Percentiles rank a stretch among this genome's conserved stretches.
Evolutionary conservation across 1,140 invertebrate genomes (phyloP).

Genomic region (Trichomalopsis sarcophagae): DNA sequence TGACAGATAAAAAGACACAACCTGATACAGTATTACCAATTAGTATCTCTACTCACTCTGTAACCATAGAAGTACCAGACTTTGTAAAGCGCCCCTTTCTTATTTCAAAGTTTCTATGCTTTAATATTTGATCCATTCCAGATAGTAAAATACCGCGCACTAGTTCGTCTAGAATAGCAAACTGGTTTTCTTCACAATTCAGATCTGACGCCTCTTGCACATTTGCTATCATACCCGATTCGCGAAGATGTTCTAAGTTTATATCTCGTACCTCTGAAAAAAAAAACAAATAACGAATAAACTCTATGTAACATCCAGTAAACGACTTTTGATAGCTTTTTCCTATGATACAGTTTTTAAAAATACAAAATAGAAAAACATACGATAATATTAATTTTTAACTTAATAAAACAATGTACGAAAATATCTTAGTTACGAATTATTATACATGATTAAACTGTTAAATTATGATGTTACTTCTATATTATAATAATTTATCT

Average conservation of each 20-base stretch:
- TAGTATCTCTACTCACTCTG: constrained; percentile 68
- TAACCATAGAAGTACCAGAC: constrained; percentile 64
- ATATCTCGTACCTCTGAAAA: constrained; percentile 72
- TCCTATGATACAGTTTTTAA: too few relatives aligned
- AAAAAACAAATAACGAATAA: constrained; percentile 45
- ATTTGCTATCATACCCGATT: constrained; percentile 63
- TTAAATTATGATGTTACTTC: constrained; percentile 13
- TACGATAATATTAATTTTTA: not conserved
- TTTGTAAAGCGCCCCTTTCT: constrained; percentile 73
- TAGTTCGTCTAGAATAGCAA: constrained; percentile 74
- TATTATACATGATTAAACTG: not conserved
- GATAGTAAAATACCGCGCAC: constrained; percentile 73
- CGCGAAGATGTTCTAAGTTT: constrained; percentile 53
- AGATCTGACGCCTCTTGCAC: constrained; percentile 47
- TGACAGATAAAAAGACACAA: constrained; percentile 1
- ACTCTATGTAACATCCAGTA: too few relatives aligned
- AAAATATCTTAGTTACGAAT: too few relatives aligned
- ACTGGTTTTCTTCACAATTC: constrained; percentile 62
- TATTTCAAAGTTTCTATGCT: constrained; percentile 67
- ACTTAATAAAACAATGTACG: too few relatives aligned
- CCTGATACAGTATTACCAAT: constrained; percentile 16
- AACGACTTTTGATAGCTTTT: too few relatives aligned
- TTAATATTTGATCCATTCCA: constrained; percentile 74
- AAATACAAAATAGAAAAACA: not conserved
- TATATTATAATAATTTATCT: not conserved